Base-by-base conservation (phyloP, 2,888 invertebrate genomes). In the Argyra leucocephala region DNA sequence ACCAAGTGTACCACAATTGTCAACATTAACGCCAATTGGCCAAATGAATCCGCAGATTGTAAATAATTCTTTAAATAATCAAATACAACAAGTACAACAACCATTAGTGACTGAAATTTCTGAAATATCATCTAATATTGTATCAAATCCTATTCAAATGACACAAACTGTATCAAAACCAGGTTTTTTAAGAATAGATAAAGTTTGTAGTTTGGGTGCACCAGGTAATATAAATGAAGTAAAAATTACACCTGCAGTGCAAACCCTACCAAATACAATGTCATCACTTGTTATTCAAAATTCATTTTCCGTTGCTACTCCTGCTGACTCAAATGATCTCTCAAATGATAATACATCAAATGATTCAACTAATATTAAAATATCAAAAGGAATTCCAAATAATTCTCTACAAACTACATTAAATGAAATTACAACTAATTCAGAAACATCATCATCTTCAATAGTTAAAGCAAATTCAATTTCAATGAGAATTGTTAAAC, bases 101-200 rank as follows among this genome's bases (percentile, higher is more conserved):
- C 63, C 66, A 75, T 5, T 63, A 71, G 3, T 63, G 48, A 58
- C 65, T 22, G 31, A 61, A 12, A 64, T 36, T 36, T n/a, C 22
- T n/a, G 57, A 22, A 5, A 60, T 64, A 0, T 12, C 62, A 37
- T 1, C n/a, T 6, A 64, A 63, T 3, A 66, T 60, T 22, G 23
- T 15, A 9, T 58, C 62, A 9, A 61, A 26, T 10, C 60, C 63
- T 22, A 57, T 61, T 0, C 31, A 58, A n/a, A 57, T 2, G 67
- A 60, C 3, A 3, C 22, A 18, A 18, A 1, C 1, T 31, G 18
- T 18, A 48, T 76, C 7, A 74, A 75, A 18, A 71, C 70, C 15
- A 74, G 73, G 0, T 78, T 83, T 48, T 15, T n/a, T 48, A 5
- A 48, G 48, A 48, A 48, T 48, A 18, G 48, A 48, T 18, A 48